phyloP scores from a whole-genome alignment of 2,797 vertebrate genomes.

The Acropternis orthonyx region DNA sequence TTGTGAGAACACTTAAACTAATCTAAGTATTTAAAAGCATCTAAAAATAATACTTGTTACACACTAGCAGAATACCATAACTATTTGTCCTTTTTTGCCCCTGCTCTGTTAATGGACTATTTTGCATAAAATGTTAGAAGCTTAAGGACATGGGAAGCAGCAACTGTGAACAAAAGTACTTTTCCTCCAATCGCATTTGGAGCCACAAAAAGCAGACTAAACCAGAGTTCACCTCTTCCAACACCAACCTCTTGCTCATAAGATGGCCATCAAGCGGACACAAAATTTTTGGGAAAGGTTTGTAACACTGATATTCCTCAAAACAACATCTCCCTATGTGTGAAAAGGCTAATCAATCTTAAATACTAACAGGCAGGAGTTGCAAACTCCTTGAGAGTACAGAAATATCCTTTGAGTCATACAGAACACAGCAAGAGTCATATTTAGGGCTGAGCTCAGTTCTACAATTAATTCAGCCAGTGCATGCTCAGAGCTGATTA shows the following conservation, averaged over 20 bases:
- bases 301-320: background rate
- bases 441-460: background rate
- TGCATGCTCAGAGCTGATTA: background rate
- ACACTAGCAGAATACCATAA: background rate
- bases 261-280: background rate
- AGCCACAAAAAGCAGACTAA: background rate
- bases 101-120: background rate
- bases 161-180: background rate
- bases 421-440: background rate
- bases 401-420: background rate
- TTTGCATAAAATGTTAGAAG: background rate
- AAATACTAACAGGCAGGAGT: background rate
- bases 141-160: background rate
- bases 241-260: background rate
- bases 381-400: background rate
- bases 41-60: background rate
- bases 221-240: background rate
- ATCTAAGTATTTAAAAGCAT: background rate
- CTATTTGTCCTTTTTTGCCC: background rate
- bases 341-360: background rate
- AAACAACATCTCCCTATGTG: background rate
- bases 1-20: background rate
- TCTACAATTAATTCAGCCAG: background rate
- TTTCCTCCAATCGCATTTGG: background rate
- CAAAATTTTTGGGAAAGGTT: background rate